A percentile compares a stretch with the other conserved stretches of the same genome.
These are phyloP conservation scores for Tichodroma muraria DNA, from an alignment of 2,113 vertebrate genomes.

Conservation along the genomic window DNA sequence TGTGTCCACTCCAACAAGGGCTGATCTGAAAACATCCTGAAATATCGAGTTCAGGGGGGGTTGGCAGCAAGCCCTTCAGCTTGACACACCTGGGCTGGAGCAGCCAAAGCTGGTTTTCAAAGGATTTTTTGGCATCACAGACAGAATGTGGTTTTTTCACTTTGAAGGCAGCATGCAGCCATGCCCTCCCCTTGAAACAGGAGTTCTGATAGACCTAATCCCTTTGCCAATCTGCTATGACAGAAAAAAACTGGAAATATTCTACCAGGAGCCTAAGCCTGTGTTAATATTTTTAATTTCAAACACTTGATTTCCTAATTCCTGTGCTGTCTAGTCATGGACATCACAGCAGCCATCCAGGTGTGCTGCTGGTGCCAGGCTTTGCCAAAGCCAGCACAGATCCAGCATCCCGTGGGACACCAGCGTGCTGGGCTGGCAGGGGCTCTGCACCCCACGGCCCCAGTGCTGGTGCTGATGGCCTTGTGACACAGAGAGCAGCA, in stretches of 20 bases:
- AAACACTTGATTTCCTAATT: not conserved
- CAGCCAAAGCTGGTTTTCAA: not conserved
- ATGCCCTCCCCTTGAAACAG: not conserved
- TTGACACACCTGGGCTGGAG: not conserved
- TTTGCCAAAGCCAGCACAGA: rapidly evolving
- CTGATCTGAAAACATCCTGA: not conserved
- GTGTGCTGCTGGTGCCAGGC: not conserved
- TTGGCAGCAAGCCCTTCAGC: not conserved
- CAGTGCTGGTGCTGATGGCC: not conserved
- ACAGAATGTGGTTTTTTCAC: not conserved
- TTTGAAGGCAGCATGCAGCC: not conserved
- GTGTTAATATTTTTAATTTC: not conserved
- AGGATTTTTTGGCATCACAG: not conserved
- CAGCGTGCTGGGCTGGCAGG: not conserved
- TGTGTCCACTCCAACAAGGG: not conserved
- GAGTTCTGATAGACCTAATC: not conserved
- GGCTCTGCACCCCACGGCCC: not conserved
- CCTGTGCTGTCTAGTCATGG: not conserved
- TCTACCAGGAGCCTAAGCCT: not conserved
- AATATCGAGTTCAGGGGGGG: rapidly evolving
- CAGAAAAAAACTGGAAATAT: not conserved
- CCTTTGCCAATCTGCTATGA: not conserved
- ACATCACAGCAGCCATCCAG: rapidly evolving
- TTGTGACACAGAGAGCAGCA: not conserved
- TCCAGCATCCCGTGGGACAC: rapidly evolving